Conservation (phyloP, 2,113 vertebrate genomes). For the Malurus alboscapulatus region DNA sequence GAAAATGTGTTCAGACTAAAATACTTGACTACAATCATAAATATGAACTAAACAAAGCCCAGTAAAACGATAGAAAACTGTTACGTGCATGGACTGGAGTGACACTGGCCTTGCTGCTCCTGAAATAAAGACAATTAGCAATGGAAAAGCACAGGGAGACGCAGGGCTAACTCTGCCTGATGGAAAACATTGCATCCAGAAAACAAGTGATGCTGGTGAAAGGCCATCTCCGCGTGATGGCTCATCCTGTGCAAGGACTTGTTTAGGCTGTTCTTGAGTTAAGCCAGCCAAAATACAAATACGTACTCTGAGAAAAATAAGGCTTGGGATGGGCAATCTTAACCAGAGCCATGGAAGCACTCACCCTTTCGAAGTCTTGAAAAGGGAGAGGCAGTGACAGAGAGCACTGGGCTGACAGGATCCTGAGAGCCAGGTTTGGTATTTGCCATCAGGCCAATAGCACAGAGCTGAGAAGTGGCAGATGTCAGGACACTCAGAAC, state of each 20-base stretch:
- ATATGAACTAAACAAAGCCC: neutral
- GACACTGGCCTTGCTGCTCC: neutral
- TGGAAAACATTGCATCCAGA: fast-evolving
- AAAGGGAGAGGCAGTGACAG: neutral
- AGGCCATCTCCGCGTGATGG: neutral
- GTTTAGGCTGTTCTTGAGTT: neutral
- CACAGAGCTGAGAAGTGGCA: neutral
- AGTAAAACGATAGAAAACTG: neutral
- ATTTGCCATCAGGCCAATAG: neutral
- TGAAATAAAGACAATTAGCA: neutral
- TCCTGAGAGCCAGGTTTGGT: neutral
- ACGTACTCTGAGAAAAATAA: neutral
- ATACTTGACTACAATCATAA: neutral
- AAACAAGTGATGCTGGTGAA: neutral
- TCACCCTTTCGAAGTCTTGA: neutral
- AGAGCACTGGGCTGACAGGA: neutral
- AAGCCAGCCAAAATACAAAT: neutral
- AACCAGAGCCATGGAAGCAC: neutral
- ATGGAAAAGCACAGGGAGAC: neutral
- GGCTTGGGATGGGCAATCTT: neutral
- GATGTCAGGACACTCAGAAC: neutral
- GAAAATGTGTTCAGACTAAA: neutral
- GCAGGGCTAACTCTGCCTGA: neutral
- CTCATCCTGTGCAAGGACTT: neutral
- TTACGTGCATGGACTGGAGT: fast-evolving